phyloP scores from a whole-genome alignment of 2,888 invertebrate genomes.

The Caenorhabditis auriculariae region DNA sequence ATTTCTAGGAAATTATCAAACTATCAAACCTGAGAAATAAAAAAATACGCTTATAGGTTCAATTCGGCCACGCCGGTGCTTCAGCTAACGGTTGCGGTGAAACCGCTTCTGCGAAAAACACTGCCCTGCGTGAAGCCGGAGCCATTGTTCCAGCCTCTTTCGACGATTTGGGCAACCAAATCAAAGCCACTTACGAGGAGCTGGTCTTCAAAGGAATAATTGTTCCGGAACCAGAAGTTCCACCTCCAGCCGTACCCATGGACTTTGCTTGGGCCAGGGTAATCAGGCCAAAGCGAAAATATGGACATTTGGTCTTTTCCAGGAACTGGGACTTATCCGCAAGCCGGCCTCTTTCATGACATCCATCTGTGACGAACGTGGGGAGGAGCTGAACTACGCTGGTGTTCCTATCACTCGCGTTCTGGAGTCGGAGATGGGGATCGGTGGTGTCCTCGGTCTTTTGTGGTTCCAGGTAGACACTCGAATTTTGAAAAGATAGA shows the following conservation, averaged over 20 bases:
- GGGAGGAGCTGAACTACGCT: constrained; percentile 77
- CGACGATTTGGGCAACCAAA: constrained; percentile 79
- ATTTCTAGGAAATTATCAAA: constrained; percentile 1
- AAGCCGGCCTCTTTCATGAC: constrained; percentile 99
- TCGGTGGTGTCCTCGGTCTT: constrained; percentile 93
- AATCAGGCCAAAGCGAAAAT: constrained; percentile 19
- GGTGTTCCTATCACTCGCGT: constrained; percentile 82
- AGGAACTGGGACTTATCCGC: constrained; percentile 93
- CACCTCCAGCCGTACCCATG: constrained; percentile 99
- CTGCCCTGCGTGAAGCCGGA: constrained; percentile 78
- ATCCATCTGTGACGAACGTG: constrained; percentile 96
- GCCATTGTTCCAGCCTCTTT: constrained; percentile 90
- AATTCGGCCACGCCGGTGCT: constrained; percentile 98
- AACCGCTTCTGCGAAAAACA: constrained; percentile 90
- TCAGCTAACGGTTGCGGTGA: constrained; percentile 91
- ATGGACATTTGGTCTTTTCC: constrained; percentile 39
- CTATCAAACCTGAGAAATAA: background rate
- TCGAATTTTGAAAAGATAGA: too few relatives aligned
- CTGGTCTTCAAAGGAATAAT: constrained; percentile 81
- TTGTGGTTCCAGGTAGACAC: constrained; percentile 97
- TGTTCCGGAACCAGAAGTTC: constrained; percentile 84
- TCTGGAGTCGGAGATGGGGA: constrained; percentile 89
- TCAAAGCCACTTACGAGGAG: constrained; percentile 67
- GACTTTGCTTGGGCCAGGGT: constrained; percentile 94
- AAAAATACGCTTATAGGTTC: constrained; percentile 71